Percentiles rank a stretch among this genome's conserved stretches.
Evolutionary conservation across 2,888 invertebrate genomes (phyloP).

Genomic region (Dilophus febrilis): DNA sequence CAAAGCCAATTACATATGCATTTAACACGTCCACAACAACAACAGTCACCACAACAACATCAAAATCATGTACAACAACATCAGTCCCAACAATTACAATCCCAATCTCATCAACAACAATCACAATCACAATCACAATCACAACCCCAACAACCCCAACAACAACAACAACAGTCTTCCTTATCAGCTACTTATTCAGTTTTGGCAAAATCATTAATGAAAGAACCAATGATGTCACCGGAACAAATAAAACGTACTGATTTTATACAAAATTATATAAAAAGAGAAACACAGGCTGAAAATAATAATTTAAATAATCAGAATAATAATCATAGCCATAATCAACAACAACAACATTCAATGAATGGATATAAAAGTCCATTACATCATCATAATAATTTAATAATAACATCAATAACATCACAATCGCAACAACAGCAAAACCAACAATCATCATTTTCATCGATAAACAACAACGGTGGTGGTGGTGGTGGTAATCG

Average conservation of each 20-base stretch:
- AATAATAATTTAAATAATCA: conserved; percentile 6
- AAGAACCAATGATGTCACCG: conserved; percentile 84
- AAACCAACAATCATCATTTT: no score
- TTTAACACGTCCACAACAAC: conserved; percentile 32
- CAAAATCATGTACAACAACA: conserved; percentile 14
- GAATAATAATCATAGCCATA: conserved; percentile 3
- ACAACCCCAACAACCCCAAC: conserved; percentile 10
- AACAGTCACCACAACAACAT: conserved; percentile 2
- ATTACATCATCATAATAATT: conserved; percentile 1
- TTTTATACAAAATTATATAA: conserved; percentile 82
- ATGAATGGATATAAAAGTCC: background rate
- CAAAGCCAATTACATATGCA: conserved; percentile 33
- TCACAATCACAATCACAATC: conserved; percentile 2
- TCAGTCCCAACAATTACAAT: conserved; percentile 32
- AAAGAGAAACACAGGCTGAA: conserved; percentile 42
- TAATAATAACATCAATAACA: conserved; percentile 1
- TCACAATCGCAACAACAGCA: background rate
- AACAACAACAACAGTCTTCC: conserved; percentile 31
- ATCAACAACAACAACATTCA: conserved; percentile 10
- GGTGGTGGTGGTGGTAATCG: conserved; percentile 14
- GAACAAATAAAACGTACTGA: conserved; percentile 85
- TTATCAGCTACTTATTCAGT: conserved; percentile 79
- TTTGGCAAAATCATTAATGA: conserved; percentile 76
- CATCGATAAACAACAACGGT: conserved; percentile 28
- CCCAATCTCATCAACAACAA: conserved; percentile 29